Evolutionary conservation across 2,113 vertebrate species (phyloP), one percentile per base, ranked within the genome.

Genomic region (western clawed frog (Xenopus tropicalis)): DNA sequence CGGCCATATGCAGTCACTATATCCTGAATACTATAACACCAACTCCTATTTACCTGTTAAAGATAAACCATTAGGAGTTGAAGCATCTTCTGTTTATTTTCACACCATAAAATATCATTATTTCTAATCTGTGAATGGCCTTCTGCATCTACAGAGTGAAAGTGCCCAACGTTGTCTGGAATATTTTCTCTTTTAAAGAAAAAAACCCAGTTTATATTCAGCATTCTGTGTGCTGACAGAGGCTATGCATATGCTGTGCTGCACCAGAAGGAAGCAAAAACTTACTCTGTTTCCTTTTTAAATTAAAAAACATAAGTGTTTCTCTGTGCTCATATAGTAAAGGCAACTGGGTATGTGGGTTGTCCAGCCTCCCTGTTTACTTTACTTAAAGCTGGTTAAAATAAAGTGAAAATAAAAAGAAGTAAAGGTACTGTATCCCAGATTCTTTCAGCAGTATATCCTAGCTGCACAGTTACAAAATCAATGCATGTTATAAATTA

Each of bases 271-370:
- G 66, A 66, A 67, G 71, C 71, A 74, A 73, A 20, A 48, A 42
- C 64, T 61, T 74, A 59, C 56, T 66, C 52, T 37, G 71, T 48
- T 74, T 67, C 71, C 71, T 74, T 74, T 66, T 74, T 66, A 74
- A 74, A 63, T 66, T 52, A 74, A 59, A 74, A 74, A 59, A 74
- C 59, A 42, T 21, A 42, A 14, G 24, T 22, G 59, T 64, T 65
- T 56, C 25, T 23, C 48, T 16, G 44, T 62, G 52, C 61, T 43
- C 48, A 19, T 46, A 59, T 59, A 66, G 25, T 66, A 66, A 59
- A 22, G 17, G 17, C 16, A 73, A 66, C 17, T 14, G 25, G 25
- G 29, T 7, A n/a, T n/a, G n/a, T n/a, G n/a, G n/a, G n/a, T n/a
- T n/a, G n/a, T n/a, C 6, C 21, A 42, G 52, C 23, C 29, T 56